These are phyloP conservation scores for Pollenia griseotomentosa DNA, from an alignment of 2,888 invertebrate species.

Conservation along the genomic window DNA sequence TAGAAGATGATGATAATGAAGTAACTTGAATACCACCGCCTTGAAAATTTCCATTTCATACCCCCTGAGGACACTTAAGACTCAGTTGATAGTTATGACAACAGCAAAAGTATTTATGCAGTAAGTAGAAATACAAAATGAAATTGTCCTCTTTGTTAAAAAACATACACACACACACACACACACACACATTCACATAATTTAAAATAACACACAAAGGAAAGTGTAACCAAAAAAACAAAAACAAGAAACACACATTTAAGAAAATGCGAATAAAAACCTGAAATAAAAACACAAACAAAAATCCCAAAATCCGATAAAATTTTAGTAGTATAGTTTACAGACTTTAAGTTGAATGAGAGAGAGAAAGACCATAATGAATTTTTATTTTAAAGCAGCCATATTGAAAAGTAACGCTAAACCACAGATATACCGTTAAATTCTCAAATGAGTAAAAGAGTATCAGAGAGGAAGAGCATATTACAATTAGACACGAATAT, in stretches of 20 bases:
- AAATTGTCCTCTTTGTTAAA: slow-evolving; percentile 60
- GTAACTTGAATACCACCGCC: slow-evolving; percentile 67
- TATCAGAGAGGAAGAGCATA: neutral
- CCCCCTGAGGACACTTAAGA: slow-evolving; percentile 83
- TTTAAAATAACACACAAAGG: slow-evolving; percentile 81
- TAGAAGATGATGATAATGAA: slow-evolving; percentile 56
- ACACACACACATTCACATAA: slow-evolving; percentile 40
- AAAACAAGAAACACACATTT: slow-evolving; percentile 26
- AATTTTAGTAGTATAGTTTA: slow-evolving; percentile 56
- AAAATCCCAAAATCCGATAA: slow-evolving; percentile 71
- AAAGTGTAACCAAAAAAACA: slow-evolving; percentile 69
- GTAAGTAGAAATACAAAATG: slow-evolving; percentile 56
- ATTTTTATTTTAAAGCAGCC: slow-evolving; percentile 68
- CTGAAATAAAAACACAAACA: slow-evolving; percentile 75
- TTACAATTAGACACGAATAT: neutral
- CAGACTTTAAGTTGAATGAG: slow-evolving; percentile 63
- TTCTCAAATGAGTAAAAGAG: slow-evolving; percentile 53
- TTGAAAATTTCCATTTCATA: slow-evolving; percentile 68
- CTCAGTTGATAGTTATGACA: slow-evolving; percentile 72
- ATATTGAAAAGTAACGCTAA: slow-evolving; percentile 74
- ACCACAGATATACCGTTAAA: slow-evolving; percentile 48
- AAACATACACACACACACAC: neutral
- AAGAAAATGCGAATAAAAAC: slow-evolving; percentile 74
- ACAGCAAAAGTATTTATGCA: slow-evolving; percentile 50
- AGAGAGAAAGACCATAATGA: slow-evolving; percentile 33